A percentile compares a stretch with the other conserved stretches of the same genome.
Evolutionary conservation across 1,140 invertebrate species (phyloP).

Genomic region (Drosophila insularis): DNA sequence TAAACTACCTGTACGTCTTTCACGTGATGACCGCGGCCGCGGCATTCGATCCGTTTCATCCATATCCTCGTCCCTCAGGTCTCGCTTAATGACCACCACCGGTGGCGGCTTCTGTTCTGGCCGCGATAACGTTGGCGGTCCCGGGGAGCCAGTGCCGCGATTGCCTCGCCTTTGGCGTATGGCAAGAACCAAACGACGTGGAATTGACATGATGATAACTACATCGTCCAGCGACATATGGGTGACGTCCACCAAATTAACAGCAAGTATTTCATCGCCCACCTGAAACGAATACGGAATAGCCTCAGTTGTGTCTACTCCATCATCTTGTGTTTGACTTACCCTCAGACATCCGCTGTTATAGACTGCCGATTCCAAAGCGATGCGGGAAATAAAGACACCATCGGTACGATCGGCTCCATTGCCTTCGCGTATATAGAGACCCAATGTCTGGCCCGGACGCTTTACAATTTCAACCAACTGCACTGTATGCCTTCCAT

Average conservation of each 20-base stretch:
- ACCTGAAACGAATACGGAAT: slow-evolving; percentile 84
- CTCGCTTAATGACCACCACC: slow-evolving; percentile 96
- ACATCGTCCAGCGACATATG: slow-evolving; percentile 99
- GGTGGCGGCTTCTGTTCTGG: slow-evolving; percentile 94
- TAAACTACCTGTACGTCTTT: slow-evolving; percentile 84
- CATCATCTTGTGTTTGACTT: slow-evolving; percentile 22
- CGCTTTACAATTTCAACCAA: slow-evolving; percentile 99
- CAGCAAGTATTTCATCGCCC: slow-evolving; percentile 99
- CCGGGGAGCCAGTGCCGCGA: slow-evolving; percentile 86
- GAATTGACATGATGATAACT: slow-evolving; percentile 99
- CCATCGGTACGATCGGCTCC: slow-evolving; percentile 96
- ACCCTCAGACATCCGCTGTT: slow-evolving; percentile 97
- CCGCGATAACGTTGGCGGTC: slow-evolving; percentile 84
- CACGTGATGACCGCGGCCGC: slow-evolving; percentile 82
- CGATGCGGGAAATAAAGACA: slow-evolving; percentile 99
- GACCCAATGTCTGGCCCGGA: slow-evolving; percentile 98
- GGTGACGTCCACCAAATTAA: slow-evolving; percentile 98
- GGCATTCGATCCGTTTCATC: slow-evolving; percentile 84
- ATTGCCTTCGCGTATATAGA: slow-evolving; percentile 98
- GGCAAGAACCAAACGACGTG: slow-evolving; percentile 95
- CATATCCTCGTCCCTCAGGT: slow-evolving; percentile 92
- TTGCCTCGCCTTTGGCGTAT: slow-evolving; percentile 90
- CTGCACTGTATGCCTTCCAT: slow-evolving; percentile 85
- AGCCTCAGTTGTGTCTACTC: neutral
- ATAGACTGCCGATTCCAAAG: slow-evolving; percentile 97